phyloP scores from a whole-genome alignment of 2,888 invertebrate genomes.

The Rotaria socialis region DNA sequence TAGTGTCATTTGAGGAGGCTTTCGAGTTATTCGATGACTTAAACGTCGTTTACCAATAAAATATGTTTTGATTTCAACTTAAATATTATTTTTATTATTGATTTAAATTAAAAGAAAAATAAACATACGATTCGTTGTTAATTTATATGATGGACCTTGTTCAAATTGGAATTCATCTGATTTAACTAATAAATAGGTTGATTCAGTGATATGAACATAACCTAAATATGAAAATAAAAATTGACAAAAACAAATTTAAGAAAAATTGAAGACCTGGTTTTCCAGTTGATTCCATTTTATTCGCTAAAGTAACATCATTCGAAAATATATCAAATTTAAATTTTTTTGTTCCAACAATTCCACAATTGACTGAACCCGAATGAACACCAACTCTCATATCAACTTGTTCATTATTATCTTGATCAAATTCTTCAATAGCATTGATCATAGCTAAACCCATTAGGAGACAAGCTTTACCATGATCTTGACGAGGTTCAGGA shows the following conservation, averaged over 20 bases:
- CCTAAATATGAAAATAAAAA: neutral
- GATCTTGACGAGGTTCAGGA: conserved; percentile 82
- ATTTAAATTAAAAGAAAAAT: neutral
- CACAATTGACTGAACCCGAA: conserved; percentile 66
- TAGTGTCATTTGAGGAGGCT: neutral
- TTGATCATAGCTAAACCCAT: conserved; percentile 93
- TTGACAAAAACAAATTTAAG: too few relatives aligned
- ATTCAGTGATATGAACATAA: conserved; percentile 10
- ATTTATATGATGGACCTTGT: neutral
- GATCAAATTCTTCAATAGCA: conserved; percentile 62
- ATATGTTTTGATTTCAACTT: neutral
- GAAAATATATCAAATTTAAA: conserved; percentile 99
- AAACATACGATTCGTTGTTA: neutral
- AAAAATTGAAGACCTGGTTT: conserved; percentile 62
- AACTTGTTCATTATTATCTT: conserved; percentile 43
- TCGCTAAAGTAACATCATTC: conserved; percentile 88
- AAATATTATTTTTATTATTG: neutral
- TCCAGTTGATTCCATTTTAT: conserved; percentile 89
- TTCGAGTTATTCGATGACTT: conserved; percentile 34
- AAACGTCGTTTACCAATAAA: conserved; percentile 16
- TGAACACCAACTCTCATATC: conserved; percentile 88
- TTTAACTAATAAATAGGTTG: neutral
- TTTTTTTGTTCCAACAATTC: conserved; percentile 83
- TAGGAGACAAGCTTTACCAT: conserved; percentile 88
- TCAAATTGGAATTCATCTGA: conserved; percentile 5